These are phyloP conservation scores for Pedicia rivosa DNA, from an alignment of 2,888 invertebrate species.

Conservation along the genomic window DNA sequence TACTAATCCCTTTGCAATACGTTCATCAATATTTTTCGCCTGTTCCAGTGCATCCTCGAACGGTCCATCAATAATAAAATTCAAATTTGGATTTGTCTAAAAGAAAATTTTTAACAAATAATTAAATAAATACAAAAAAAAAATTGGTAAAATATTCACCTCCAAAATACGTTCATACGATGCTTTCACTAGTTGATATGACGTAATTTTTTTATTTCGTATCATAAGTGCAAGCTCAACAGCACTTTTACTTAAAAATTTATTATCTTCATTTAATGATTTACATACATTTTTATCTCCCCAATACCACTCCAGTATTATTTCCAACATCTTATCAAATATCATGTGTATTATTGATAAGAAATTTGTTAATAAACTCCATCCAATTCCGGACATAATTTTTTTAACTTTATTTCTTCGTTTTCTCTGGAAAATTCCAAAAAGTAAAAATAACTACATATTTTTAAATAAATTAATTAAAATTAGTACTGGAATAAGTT, in stretches of 20 bases:
- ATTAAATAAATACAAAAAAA: conserved; percentile 9
- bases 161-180: conserved; percentile 63
- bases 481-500: too few relatives aligned
- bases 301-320: conserved; percentile 21
- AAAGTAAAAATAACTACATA: too few relatives aligned
- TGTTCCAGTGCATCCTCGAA: conserved; percentile 63
- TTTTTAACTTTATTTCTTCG: conserved; percentile 3
- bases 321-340: conserved; percentile 20
- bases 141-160: conserved; percentile 26
- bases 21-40: conserved; percentile 54
- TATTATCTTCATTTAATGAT: conserved; percentile 17
- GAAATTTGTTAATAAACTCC: conserved; percentile 5
- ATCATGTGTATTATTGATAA: conserved; percentile 17
- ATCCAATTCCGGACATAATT: conserved; percentile 5
- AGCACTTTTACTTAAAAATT: conserved; percentile 43
- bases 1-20: conserved; percentile 40
- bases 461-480: too few relatives aligned
- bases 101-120: conserved; percentile 6
- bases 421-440: too few relatives aligned
- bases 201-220: conserved; percentile 42
- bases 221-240: conserved; percentile 49
- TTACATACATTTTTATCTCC: conserved; percentile 21
- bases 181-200: conserved; percentile 50
- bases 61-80: conserved; percentile 69
- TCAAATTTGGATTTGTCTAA: conserved; percentile 54